Evolutionary conservation across 2,888 invertebrate genomes (phyloP).

Genomic region (Ennomos fuscantarius): DNA sequence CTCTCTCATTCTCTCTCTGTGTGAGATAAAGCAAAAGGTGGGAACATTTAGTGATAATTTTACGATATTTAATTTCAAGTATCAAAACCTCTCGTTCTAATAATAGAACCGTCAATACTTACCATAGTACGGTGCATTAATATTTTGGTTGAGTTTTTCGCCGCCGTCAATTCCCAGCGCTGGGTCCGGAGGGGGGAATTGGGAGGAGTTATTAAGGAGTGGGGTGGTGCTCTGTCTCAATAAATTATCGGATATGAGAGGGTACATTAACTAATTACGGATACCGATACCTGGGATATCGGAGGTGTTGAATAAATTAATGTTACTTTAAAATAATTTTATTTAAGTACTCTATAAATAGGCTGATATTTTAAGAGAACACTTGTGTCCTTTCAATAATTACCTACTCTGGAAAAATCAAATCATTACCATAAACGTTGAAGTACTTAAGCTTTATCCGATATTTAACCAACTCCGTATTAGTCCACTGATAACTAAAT

Average conservation of each 20-base stretch:
- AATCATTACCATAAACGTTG: no score
- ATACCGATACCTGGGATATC: slow-evolving; percentile 71
- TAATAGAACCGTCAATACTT: slow-evolving; percentile 71
- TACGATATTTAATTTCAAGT: slow-evolving; percentile 25
- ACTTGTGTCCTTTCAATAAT: no score
- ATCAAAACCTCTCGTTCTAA: slow-evolving; percentile 52
- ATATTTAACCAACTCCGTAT: no score
- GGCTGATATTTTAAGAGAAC: no score
- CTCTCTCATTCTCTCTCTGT: no score
- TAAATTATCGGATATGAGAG: slow-evolving; percentile 83
- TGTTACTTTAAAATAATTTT: background rate
- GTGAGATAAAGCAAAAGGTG: no score
- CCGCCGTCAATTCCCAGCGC: slow-evolving; percentile 75
- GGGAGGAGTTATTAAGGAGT: slow-evolving; percentile 54
- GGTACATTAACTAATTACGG: slow-evolving; percentile 83
- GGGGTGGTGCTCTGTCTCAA: slow-evolving; percentile 79
- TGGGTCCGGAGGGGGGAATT: slow-evolving; percentile 36
- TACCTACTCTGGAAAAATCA: no score
- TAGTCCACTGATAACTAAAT: no score
- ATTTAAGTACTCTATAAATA: no score
- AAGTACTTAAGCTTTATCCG: no score
- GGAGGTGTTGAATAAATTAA: slow-evolving; percentile 30
- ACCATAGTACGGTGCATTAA: slow-evolving; percentile 78
- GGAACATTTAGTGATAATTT: no score
- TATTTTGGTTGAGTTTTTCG: slow-evolving; percentile 84